Evolutionary conservation across 2,888 invertebrate genomes (phyloP).

Genomic region (Melanchra persicariae): DNA sequence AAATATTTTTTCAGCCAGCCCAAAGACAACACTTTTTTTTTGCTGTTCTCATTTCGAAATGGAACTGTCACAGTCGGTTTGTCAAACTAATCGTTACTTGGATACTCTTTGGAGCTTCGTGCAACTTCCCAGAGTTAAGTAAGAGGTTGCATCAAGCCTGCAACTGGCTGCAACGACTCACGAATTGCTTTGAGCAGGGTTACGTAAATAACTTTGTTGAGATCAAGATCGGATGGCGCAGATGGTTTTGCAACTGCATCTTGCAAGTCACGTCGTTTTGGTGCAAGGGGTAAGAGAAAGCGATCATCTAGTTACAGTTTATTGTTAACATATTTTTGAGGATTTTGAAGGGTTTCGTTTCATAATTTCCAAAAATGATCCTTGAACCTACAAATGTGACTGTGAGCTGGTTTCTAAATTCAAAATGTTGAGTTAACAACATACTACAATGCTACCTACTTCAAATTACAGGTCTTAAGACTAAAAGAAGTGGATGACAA

Average conservation of each 20-base stretch:
- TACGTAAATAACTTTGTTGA: constrained; percentile 48
- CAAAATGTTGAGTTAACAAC: too few species aligned
- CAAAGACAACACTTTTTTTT: constrained; percentile 16
- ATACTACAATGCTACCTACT: too few species aligned
- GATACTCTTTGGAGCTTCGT: constrained; percentile 47
- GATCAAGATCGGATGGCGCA: constrained; percentile 63
- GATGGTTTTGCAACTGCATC: constrained; percentile 52
- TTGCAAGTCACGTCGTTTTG: constrained; percentile 44
- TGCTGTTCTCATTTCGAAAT: constrained; percentile 41
- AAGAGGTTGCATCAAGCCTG: constrained; percentile 60
- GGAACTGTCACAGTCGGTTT: constrained; percentile 42
- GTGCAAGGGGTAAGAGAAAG: constrained; percentile 21
- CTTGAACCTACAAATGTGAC: too few species aligned
- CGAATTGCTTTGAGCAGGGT: constrained; percentile 34
- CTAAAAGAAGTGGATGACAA: too few species aligned
- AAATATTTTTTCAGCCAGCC: constrained; percentile 31
- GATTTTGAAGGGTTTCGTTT: neutral
- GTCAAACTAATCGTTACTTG: constrained; percentile 38
- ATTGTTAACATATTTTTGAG: neutral
- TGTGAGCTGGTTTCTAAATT: too few species aligned
- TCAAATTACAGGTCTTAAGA: too few species aligned
- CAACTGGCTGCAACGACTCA: constrained; percentile 45
- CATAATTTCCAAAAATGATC: too few species aligned
- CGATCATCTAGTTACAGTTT: neutral
- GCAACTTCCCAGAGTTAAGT: constrained; percentile 50